These are phyloP conservation scores for Dasyornis broadbenti DNA, from an alignment of 2,113 vertebrate genomes.

Conservation along the genomic window DNA sequence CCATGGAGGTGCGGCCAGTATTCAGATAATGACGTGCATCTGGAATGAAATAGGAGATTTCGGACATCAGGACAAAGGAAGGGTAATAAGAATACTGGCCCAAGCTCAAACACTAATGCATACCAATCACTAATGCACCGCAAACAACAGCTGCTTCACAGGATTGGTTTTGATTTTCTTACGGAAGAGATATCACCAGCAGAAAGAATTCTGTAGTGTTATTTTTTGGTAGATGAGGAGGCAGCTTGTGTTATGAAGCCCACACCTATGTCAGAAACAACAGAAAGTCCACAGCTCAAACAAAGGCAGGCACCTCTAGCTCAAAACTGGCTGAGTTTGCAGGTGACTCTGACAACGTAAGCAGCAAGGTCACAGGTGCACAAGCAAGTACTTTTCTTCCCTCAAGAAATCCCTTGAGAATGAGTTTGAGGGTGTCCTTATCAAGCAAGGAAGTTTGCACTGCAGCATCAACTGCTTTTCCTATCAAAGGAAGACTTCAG, in stretches of 20 bases:
- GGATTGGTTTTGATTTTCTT: background rate
- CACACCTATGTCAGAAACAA: background rate
- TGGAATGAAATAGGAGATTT: constrained; percentile 3
- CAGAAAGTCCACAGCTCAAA: background rate
- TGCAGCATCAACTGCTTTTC: background rate
- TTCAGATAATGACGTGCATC: background rate
- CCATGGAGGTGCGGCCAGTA: background rate
- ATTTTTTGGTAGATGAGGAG: background rate
- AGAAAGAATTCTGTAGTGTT: background rate
- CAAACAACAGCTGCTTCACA: background rate
- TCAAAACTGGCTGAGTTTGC: background rate
- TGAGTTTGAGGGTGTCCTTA: background rate
- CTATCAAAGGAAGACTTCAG: background rate
- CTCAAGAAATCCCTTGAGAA: background rate
- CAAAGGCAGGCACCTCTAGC: background rate
- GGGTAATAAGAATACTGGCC: background rate
- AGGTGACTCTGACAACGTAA: rapidly evolving
- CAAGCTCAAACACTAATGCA: background rate
- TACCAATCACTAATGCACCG: background rate
- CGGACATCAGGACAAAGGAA: background rate
- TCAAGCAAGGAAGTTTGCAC: background rate
- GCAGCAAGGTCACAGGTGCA: background rate
- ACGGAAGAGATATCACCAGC: background rate
- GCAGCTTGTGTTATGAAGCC: background rate
- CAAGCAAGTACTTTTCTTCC: background rate